Evolutionary conservation across 2,888 invertebrate species (phyloP).

Genomic region (Cephus sareptanus): DNA sequence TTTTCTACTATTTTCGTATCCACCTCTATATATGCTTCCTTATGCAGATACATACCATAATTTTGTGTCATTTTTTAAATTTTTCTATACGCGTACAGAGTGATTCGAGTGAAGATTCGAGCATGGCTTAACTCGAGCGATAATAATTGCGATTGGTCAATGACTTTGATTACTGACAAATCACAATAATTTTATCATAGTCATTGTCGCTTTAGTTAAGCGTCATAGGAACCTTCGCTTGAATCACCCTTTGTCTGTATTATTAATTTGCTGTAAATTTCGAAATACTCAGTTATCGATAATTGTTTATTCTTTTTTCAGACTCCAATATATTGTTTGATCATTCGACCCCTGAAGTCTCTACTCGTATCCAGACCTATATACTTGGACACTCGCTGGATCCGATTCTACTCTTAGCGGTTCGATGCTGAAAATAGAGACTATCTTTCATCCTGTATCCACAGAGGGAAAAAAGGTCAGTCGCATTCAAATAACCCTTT

Average conservation of each 20-base stretch:
- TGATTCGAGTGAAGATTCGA: not conserved
- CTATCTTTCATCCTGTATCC: not conserved
- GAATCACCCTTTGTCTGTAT: not conserved
- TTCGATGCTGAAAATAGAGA: not conserved
- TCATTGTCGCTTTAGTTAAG: too few species aligned
- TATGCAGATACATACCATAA: too few species aligned
- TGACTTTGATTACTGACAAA: too few species aligned
- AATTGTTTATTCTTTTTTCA: not conserved
- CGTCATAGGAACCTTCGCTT: too few species aligned
- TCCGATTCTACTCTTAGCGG: not conserved
- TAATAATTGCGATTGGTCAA: too few species aligned
- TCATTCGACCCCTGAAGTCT: not conserved
- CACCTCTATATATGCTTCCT: not conserved
- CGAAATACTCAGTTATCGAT: not conserved
- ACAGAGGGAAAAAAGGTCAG: constrained; percentile 29
- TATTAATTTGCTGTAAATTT: not conserved
- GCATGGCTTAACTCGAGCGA: too few species aligned
- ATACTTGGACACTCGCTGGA: not conserved
- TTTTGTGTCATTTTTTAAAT: not conserved
- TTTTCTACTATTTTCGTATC: not conserved
- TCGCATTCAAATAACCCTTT: constrained; percentile 42
- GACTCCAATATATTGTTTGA: not conserved
- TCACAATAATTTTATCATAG: too few species aligned
- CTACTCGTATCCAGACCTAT: not conserved
- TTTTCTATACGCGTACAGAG: not conserved